Base-by-base conservation (phyloP, 2,888 invertebrate genomes). In the Temnothorax unifasciatus region DNA sequence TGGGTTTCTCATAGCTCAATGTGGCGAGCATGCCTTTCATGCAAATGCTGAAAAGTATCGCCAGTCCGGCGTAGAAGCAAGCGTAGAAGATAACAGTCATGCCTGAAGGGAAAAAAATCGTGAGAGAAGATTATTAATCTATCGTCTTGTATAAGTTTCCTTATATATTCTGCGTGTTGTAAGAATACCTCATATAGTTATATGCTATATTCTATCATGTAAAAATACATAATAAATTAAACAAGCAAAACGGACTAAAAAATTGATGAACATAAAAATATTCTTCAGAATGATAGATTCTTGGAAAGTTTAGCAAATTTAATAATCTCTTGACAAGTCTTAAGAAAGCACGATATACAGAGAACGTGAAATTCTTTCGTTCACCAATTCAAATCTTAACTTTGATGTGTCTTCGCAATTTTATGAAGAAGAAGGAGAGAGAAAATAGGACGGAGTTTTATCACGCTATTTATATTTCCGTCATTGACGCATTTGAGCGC, bases 51-150 rank as follows among this genome's bases (percentile, higher is more conserved):
- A 99, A 99, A 92, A 99, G 95, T 9, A 97, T 96, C 21, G 97
- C 97, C 93, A 99, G 96, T 83, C 97, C 96, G 69, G 96, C 96
- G 95, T 99, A 99, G 96, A 99, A 99, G 88, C 98, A 96, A 64
- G 96, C 88, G 96, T 99, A 99, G 96, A 99, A 99, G 0, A 97
- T 88, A 34, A 97, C 93, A 85, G 99, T 96, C 94, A 98, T 97
- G 86, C 96, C 99, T 99, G 96, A 38, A 97, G 96, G 81, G 92
- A 21, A 90, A 92, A 64, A 76, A 41, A 81, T 0, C 25, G 3
- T 5, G 18, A 2, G 5, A 34, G 4, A 75, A 38, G 18, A 25
- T 57, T 38, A 18, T 59, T 41, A 73, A 69, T 54, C 38, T 52
- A 18, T 38, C 0, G 25, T 44, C 44, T 44, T 29, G 4, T 61